Base-by-base conservation (phyloP, 2,113 vertebrate genomes). In the Coreoperca whiteheadi region DNA sequence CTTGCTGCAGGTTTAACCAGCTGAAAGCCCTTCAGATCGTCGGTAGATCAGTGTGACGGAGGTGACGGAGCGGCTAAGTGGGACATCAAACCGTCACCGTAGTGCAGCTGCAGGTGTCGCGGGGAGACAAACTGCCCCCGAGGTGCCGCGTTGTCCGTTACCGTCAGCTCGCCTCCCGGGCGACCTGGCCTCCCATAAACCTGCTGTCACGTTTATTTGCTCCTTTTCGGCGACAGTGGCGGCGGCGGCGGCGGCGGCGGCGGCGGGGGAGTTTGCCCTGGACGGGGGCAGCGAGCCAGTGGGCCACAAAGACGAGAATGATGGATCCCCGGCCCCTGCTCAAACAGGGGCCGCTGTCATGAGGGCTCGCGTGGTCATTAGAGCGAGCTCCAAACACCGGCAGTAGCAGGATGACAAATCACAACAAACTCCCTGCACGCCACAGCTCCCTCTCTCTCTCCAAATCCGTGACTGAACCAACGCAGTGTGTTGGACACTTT, bases 321-420 rank as follows among this genome's bases (percentile, higher is more conserved):
- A 95, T 95, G 93, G 91, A 95, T 95, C 89, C 74, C 76, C 85
- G 64, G 74, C 68, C 79, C 72, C 39, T 43, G 77, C 87, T 93
- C 88, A 89, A 94, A 93, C 70, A 78, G 84, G 87, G 81, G 67
- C 78, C 72, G 60, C 88, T 89, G 92, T 89, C 92, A 88, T 54
- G 81, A 71, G 32, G 72, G 84, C 84, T 84, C 18, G 74, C 37
- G 80, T 56, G 79, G 91, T 87, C 92, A 89, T 91, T 91, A 89
- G 86, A 92, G 88, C 80, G 75, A 84, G 81, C 69, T 77, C 83
- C 84, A 85, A 91, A 87, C 85, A 89, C 82, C 67, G 50, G 66
- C 66, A 81, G 81, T 54, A 56, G 81, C 67, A 46, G 61, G 53
- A 82, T 87, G 84, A 90, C 87, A 85, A 90, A 91, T 91, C 81